Evolutionary conservation across 2,797 vertebrate species (phyloP).

Genomic region (Dendrocincla fuliginosa): DNA sequence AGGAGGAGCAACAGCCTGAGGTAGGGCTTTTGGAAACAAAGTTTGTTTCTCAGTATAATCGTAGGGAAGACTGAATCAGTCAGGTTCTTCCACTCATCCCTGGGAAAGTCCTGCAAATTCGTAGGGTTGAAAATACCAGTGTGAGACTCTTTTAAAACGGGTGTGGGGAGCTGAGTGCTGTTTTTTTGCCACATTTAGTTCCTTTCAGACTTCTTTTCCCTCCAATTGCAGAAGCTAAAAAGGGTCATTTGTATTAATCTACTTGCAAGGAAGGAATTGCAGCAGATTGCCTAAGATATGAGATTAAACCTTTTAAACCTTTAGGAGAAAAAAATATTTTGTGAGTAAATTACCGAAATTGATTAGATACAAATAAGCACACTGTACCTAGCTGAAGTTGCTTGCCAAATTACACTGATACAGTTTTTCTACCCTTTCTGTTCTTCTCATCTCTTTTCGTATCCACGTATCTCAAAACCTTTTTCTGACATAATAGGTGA

Average conservation of each 20-base stretch:
- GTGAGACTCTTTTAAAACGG: background rate
- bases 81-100: background rate
- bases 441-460: background rate
- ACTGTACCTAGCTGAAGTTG: background rate
- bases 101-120: background rate
- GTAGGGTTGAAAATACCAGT: background rate
- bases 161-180: fast-evolving
- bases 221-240: background rate
- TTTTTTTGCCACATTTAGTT: background rate
- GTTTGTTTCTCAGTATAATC: background rate
- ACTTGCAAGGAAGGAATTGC: background rate
- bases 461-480: background rate
- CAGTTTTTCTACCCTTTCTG: background rate
- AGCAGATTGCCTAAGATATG: background rate
- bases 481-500: background rate
- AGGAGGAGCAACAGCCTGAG: conserved; percentile 67
- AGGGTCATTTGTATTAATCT: background rate
- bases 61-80: background rate
- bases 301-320: background rate
- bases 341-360: background rate
- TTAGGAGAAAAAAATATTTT: background rate
- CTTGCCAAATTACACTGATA: background rate
- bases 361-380: background rate
- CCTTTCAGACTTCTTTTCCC: background rate
- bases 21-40: conserved; percentile 38